These are phyloP conservation scores for Harpegnathos saltator DNA, from an alignment of 1,140 invertebrate genomes.

Conservation along the genomic window DNA sequence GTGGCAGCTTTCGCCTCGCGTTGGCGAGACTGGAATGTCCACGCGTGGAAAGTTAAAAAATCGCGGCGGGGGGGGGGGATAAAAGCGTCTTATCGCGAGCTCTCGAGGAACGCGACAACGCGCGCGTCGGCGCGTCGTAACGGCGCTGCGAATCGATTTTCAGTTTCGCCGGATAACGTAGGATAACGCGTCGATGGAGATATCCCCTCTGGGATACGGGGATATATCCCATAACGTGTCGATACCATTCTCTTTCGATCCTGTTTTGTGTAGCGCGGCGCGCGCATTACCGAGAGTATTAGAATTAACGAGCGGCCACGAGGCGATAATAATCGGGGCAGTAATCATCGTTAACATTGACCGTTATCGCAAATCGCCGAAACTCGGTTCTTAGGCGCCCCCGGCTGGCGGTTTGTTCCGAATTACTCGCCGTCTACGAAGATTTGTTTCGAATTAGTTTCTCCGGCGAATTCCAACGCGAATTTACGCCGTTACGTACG, in stretches of 20 bases:
- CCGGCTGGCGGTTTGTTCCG: slow-evolving; percentile 42
- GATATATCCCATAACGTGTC: background rate
- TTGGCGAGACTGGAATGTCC: too few relatives aligned
- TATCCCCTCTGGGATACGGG: slow-evolving; percentile 7
- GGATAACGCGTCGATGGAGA: slow-evolving; percentile 35
- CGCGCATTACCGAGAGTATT: slow-evolving; percentile 40
- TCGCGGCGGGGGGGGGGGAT: too few relatives aligned
- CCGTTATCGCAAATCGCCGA: slow-evolving; percentile 54
- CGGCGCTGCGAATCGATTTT: slow-evolving; percentile 41
- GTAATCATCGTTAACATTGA: slow-evolving; percentile 61
- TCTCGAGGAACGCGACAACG: background rate
- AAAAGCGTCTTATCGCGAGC: too few relatives aligned
- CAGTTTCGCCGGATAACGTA: too few relatives aligned
- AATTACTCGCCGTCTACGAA: slow-evolving; percentile 58
- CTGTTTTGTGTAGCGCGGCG: slow-evolving; percentile 51
- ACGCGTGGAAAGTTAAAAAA: too few relatives aligned
- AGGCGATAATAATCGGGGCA: slow-evolving; percentile 52
- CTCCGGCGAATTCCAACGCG: slow-evolving; percentile 42
- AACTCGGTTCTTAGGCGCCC: slow-evolving; percentile 50
- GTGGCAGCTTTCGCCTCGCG: too few relatives aligned
- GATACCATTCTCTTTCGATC: slow-evolving; percentile 51
- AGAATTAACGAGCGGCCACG: slow-evolving; percentile 54
- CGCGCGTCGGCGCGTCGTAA: background rate
- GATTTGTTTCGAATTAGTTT: slow-evolving; percentile 72
- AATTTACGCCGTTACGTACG: slow-evolving; percentile 31